These are phyloP conservation scores for Xylota sylvarum DNA, from an alignment of 2,888 invertebrate species.

Conservation along the genomic window DNA sequence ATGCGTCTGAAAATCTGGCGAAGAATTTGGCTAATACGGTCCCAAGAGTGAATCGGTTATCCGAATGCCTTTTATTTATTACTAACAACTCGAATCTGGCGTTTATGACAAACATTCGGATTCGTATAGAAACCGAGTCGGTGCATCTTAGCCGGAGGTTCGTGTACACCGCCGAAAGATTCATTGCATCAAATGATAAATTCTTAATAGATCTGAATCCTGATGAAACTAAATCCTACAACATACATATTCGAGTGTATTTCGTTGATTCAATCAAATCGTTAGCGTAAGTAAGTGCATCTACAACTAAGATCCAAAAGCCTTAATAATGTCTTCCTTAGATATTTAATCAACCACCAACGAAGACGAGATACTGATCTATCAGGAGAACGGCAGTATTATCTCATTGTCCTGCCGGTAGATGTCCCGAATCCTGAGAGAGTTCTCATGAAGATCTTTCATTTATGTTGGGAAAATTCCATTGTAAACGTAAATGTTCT, in stretches of 20 bases:
- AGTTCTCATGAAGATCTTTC: conserved; percentile 1
- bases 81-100: not conserved
- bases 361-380: not conserved
- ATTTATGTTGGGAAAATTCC: not conserved
- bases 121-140: not conserved
- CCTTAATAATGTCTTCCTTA: not conserved
- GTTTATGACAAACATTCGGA: not conserved
- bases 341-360: not conserved
- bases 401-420: conserved; percentile 13
- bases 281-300: not conserved
- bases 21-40: not conserved
- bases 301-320: too few species aligned
- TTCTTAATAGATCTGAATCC: not conserved
- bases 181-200: not conserved
- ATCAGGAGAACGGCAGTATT: not conserved
- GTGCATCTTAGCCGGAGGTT: not conserved
- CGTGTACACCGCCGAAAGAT: not conserved
- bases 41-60: not conserved
- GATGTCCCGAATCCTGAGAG: not conserved
- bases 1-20: too few species aligned
- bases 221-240: not conserved
- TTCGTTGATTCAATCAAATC: not conserved
- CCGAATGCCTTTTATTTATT: not conserved
- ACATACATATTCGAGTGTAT: not conserved
- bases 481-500: conserved; percentile 43